Base-by-base conservation (phyloP, 2,888 invertebrate genomes). In the Clistopyga incitator region DNA sequence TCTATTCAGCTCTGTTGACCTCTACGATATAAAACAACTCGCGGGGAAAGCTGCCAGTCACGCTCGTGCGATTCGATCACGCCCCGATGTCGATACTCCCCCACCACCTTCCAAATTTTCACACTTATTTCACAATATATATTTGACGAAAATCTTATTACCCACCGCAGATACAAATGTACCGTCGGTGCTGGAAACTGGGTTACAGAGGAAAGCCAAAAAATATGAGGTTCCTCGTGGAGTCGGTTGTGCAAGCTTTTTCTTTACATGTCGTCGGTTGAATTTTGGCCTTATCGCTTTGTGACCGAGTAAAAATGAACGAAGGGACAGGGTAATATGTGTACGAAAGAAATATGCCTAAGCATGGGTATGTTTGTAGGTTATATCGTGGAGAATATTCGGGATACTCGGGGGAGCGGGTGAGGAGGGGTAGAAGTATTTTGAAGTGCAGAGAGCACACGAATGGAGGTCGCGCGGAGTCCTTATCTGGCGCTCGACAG, bases 331-430 rank as follows among this genome's bases (percentile, higher is more conserved):
- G 42, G 65, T 78, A 75, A 81, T 75, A 78, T 20, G 77, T 47
- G 61, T 65, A 68, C 47, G 52, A 80, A 52, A 47, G 70, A 84
- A 78, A 67, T 81, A 78, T 81, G 78, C 78, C 74, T 81, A 81
- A 81, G 54, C 84, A 47, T 59, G 71, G 67, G 56, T 65, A 75
- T 74, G 81, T 76, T 52, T 47, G 71, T 71, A 81, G 75, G 81
- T 78, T 78, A 84, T 84, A 84, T 84, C 52, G 54, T 81, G 74
- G 78, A 84, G 78, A 84, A 84, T 81, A 78, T 84, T 84, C 65
- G 67, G 78, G 81, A 84, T 81, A 78, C 70, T 64, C 47, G 18
- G 38, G 56, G 70, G 34, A 13, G 50, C 25, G 15, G 11, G 56
- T n/a, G 20, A 38, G 38, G 1, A 10, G 50, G 54, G 3, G 50